A percentile compares a stretch with the other conserved stretches of the same genome.
phyloP scores from a whole-genome alignment of 2,797 vertebrate genomes.

The Etheostoma nigrum region DNA sequence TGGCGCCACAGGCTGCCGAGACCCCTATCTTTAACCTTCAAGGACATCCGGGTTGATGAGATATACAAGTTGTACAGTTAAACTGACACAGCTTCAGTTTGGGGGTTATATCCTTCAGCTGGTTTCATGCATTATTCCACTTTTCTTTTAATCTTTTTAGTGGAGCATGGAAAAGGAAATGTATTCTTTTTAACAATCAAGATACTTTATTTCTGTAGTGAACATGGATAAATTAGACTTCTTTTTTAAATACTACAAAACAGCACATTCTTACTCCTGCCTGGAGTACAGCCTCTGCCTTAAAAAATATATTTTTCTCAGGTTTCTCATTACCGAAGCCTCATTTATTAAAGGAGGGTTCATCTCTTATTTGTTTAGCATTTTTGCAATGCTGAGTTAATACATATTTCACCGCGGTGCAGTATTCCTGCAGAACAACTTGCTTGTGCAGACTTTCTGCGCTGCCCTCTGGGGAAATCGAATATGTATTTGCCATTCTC shows the following conservation, averaged over 20 bases:
- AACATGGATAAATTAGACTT: slow-evolving; percentile 39
- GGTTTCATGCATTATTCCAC: slow-evolving; percentile 16
- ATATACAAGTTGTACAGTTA: slow-evolving; percentile 31
- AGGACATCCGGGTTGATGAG: slow-evolving; percentile 57
- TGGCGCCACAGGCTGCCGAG: slow-evolving; percentile 35
- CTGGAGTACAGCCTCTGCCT: slow-evolving; percentile 45
- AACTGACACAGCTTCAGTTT: slow-evolving; percentile 19
- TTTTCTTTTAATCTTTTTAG: slow-evolving; percentile 20
- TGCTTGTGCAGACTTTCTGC: slow-evolving; percentile 72
- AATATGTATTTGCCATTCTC: slow-evolving; percentile 82
- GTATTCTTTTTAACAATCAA: slow-evolving; percentile 28
- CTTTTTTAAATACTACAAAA: slow-evolving; percentile 44
- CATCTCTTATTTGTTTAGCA: slow-evolving; percentile 79
- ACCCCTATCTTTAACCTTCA: slow-evolving; percentile 69
- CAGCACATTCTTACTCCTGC: slow-evolving; percentile 41
- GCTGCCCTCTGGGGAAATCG: slow-evolving; percentile 75
- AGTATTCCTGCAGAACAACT: slow-evolving; percentile 59
- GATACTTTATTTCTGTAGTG: neutral
- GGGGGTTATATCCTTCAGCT: slow-evolving; percentile 30
- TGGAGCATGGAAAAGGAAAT: slow-evolving; percentile 20
- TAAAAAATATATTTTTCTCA: slow-evolving; percentile 45
- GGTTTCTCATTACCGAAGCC: slow-evolving; percentile 56
- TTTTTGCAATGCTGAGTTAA: slow-evolving; percentile 74
- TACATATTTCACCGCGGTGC: slow-evolving; percentile 62
- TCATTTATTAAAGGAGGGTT: slow-evolving; percentile 68